Evolutionary conservation across 2,797 vertebrate genomes (phyloP).

Genomic region (Siniperca obscura): DNA sequence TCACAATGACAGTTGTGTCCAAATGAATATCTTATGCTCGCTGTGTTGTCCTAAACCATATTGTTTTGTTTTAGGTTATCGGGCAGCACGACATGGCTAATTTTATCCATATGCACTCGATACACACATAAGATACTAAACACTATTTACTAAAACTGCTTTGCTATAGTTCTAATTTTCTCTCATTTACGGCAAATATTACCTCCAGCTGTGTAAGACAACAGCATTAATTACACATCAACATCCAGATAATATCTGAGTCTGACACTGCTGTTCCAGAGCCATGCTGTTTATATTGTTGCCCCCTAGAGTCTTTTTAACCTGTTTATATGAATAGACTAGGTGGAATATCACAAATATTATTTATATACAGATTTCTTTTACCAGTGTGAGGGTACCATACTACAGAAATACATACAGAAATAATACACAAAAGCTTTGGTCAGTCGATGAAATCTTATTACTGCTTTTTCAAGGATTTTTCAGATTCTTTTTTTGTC

Average conservation of each 20-base stretch:
- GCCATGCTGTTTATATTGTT: not conserved
- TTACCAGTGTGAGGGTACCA: no score
- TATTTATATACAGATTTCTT: not conserved
- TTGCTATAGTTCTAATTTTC: conserved; percentile 2
- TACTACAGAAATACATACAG: no score
- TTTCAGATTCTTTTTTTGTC: not conserved
- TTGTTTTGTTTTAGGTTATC: not conserved
- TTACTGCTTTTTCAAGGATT: not conserved
- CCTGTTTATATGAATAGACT: not conserved
- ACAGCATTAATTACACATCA: conserved; percentile 23
- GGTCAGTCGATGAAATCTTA: not conserved
- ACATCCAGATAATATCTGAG: conserved; percentile 9
- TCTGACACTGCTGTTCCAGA: conserved; percentile 5
- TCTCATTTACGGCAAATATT: conserved; percentile 1
- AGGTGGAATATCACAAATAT: not conserved
- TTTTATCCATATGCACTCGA: not conserved
- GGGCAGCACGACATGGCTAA: not conserved
- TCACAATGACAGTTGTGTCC: conserved; percentile 16
- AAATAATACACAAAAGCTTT: no score
- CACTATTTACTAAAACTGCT: conserved; percentile 1
- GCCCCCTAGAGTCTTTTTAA: no score
- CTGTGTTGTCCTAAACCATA: conserved; percentile 14
- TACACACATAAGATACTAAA: not conserved
- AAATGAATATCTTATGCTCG: conserved; percentile 10
- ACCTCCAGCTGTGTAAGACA: conserved; percentile 29